Percentiles rank a stretch among this genome's conserved stretches.
phyloP scores from a whole-genome alignment of 2,113 vertebrate species.

The Cottus gobio region DNA sequence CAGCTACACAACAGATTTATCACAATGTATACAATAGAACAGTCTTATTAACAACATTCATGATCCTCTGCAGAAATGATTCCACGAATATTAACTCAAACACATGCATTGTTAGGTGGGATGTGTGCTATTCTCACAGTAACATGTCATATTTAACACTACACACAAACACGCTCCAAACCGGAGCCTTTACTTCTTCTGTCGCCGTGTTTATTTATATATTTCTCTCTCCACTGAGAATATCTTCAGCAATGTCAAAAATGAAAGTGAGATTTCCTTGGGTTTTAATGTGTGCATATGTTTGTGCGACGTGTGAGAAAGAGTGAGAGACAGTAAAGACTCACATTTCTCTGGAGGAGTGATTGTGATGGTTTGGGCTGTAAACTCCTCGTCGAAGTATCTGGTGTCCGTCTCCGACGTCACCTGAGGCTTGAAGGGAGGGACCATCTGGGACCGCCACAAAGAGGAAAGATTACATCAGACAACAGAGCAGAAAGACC shows the following conservation, averaged over 20 bases:
- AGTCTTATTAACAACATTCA: conserved; percentile 1
- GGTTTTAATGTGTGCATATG: conserved; percentile 11
- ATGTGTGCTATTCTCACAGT: background rate
- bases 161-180: background rate
- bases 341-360: conserved; percentile 89
- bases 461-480: background rate
- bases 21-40: background rate
- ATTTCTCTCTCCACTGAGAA: background rate
- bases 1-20: background rate
- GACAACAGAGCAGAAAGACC: background rate
- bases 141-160: background rate
- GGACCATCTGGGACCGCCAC: conserved; percentile 78
- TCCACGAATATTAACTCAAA: background rate
- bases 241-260: background rate
- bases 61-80: background rate
- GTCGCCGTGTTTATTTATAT: background rate
- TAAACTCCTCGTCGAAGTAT: conserved; percentile 90
- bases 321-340: conserved; percentile 23
- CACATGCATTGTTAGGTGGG: background rate
- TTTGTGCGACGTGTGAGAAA: conserved; percentile 2
- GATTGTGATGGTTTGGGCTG: conserved; percentile 89
- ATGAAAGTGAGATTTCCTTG: background rate
- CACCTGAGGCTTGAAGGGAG: conserved; percentile 89
- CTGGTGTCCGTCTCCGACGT: conserved; percentile 88
- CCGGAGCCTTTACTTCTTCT: background rate